Evolutionary conservation across 2,113 vertebrate species (phyloP).

Genomic region (Gymnocephalus cernua): DNA sequence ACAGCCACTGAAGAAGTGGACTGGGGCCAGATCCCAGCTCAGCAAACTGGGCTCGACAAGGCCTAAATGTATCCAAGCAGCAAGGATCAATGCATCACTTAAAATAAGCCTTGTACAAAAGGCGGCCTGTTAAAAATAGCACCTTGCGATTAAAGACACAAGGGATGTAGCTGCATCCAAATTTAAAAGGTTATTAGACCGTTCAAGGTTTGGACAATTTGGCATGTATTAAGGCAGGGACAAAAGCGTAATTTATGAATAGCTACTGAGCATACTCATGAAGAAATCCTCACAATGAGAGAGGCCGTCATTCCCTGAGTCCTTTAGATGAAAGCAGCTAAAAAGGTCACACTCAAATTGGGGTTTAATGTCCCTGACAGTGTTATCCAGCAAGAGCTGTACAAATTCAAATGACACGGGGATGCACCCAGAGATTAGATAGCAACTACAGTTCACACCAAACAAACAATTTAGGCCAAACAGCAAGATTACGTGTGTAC

Average conservation of each 20-base stretch:
- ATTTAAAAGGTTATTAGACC: constrained; percentile 54
- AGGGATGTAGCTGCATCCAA: constrained; percentile 8
- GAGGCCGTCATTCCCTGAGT: constrained; percentile 25
- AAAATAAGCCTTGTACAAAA: constrained; percentile 45
- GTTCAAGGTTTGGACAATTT: constrained; percentile 48
- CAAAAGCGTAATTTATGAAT: constrained; percentile 58
- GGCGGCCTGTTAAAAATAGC: constrained; percentile 52
- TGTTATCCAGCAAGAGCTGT: constrained; percentile 51
- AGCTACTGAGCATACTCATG: constrained; percentile 29
- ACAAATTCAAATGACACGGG: constrained; percentile 54
- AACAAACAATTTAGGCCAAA: constrained; percentile 51
- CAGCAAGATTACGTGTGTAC: constrained; percentile 7
- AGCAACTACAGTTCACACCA: constrained; percentile 40
- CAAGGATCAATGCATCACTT: constrained; percentile 57
- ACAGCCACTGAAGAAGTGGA: constrained; percentile 57
- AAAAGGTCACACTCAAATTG: constrained; percentile 73
- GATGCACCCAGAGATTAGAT: constrained; percentile 62
- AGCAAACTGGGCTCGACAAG: constrained; percentile 27
- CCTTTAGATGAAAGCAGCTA: constrained; percentile 54
- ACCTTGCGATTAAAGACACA: constrained; percentile 50
- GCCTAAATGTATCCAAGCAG: constrained; percentile 26
- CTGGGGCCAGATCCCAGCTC: constrained; percentile 51
- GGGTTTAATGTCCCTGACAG: constrained; percentile 57
- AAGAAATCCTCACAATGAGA: constrained; percentile 44
- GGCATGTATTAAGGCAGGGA: constrained; percentile 24